Conservation (phyloP, 2,797 vertebrate species). For the Oreonectes daqikongensis region DNA sequence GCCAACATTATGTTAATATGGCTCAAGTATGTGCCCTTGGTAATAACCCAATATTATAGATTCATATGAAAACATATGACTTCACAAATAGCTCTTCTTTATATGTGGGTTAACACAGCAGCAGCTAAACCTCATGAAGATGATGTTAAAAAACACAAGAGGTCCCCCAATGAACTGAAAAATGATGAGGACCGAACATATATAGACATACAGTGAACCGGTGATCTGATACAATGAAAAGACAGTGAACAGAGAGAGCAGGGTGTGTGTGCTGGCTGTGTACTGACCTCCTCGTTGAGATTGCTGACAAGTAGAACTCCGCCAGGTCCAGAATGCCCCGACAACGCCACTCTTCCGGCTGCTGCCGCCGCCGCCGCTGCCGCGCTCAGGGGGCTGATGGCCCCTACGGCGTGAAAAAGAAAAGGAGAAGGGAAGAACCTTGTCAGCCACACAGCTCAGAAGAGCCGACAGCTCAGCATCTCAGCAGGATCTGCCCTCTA, state of each 20-base stretch:
- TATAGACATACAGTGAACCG: conserved; percentile 73
- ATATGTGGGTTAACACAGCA: neutral
- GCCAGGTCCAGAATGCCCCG: conserved; percentile 88
- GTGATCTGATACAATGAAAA: conserved; percentile 49
- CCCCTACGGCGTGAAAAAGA: conserved; percentile 81
- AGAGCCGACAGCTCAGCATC: conserved; percentile 19
- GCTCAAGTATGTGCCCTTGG: too few relatives aligned
- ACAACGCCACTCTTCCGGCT: conserved; percentile 92
- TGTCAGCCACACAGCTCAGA: conserved; percentile 19
- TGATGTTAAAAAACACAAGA: conserved; percentile 40
- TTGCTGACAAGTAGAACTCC: conserved; percentile 95
- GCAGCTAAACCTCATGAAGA: conserved; percentile 19
- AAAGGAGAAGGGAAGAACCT: neutral
- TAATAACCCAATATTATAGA: too few relatives aligned
- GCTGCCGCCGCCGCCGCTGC: conserved; percentile 93
- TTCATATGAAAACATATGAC: neutral
- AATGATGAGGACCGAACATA: conserved; percentile 63
- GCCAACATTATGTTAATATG: too few relatives aligned
- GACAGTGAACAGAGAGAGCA: conserved; percentile 45
- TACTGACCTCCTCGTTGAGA: conserved; percentile 93
- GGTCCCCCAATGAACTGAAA: conserved; percentile 32
- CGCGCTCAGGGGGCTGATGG: conserved; percentile 93
- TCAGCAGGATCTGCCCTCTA: conserved; percentile 33
- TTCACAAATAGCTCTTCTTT: neutral
- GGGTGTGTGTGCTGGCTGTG: conserved; percentile 27